Conservation (phyloP, 2,888 invertebrate genomes). For the Isoperla grammatica region DNA sequence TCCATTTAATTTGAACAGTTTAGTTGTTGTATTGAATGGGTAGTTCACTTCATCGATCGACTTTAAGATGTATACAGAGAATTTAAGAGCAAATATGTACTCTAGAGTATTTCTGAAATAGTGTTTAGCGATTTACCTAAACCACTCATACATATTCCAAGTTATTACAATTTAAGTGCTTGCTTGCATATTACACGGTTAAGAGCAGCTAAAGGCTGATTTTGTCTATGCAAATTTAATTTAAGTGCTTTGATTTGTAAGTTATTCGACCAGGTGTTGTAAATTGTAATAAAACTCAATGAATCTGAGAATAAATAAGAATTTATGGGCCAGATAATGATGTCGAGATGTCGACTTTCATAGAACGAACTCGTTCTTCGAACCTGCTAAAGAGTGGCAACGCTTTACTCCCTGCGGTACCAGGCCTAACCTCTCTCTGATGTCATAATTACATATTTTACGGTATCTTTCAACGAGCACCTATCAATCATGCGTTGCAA, state of each 20-base stretch:
- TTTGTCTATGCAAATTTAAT: constrained; percentile 1
- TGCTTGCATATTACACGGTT: too few species aligned
- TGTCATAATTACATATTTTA: constrained; percentile 5
- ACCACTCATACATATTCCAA: too few species aligned
- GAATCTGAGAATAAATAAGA: neutral
- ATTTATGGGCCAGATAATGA: neutral
- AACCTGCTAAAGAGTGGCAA: neutral
- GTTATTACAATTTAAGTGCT: too few species aligned
- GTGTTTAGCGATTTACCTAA: too few species aligned
- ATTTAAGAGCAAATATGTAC: too few species aligned
- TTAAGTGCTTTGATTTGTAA: constrained; percentile 10
- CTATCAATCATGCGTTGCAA: neutral
- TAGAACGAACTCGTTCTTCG: neutral
- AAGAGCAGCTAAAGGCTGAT: too few species aligned
- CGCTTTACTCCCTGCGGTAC: neutral
- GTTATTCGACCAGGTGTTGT: neutral
- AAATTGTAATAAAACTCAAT: constrained; percentile 7
- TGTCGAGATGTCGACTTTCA: neutral
- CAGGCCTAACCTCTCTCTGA: neutral
- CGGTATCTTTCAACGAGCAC: neutral
- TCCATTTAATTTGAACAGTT: too few species aligned
- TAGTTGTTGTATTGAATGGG: too few species aligned
- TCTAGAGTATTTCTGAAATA: too few species aligned
- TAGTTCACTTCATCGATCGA: too few species aligned
- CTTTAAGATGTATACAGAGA: too few species aligned